Percentiles rank a stretch among this genome's conserved stretches.
phyloP scores from a whole-genome alignment of 2,797 vertebrate species.

The Anguilla marmorata region DNA sequence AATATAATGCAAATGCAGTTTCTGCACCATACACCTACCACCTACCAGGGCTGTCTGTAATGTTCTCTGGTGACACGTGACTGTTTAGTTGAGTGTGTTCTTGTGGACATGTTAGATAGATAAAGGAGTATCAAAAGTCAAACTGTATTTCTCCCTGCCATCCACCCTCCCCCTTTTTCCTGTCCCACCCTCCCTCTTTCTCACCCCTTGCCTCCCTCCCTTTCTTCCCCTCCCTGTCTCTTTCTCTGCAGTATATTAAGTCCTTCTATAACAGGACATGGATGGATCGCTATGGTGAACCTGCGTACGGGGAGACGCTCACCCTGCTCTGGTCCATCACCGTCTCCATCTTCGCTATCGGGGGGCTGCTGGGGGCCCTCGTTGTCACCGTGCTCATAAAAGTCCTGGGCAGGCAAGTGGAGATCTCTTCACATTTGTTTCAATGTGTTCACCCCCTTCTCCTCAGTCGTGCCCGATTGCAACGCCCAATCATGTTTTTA shows the following conservation, averaged over 20 bases:
- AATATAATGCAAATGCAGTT: too few relatives aligned
- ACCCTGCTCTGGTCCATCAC: conserved; percentile 91
- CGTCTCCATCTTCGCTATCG: conserved; percentile 90
- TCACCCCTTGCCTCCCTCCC: background rate
- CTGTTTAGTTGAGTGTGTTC: too few relatives aligned
- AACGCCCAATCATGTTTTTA: too few relatives aligned
- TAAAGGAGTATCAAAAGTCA: too few relatives aligned
- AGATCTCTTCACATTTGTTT: background rate
- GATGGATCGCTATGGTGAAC: conserved; percentile 73
- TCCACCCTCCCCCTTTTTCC: background rate
- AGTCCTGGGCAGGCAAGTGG: conserved; percentile 82
- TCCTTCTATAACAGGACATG: conserved; percentile 88
- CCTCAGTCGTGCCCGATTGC: too few relatives aligned
- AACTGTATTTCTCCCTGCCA: background rate
- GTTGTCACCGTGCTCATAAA: conserved; percentile 78
- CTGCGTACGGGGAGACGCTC: conserved; percentile 60
- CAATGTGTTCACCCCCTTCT: background rate
- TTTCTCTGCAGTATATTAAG: conserved; percentile 82
- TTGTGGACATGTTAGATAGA: too few relatives aligned
- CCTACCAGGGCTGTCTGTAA: background rate
- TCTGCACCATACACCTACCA: too few relatives aligned
- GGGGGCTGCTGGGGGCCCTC: conserved; percentile 85
- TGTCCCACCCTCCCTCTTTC: background rate
- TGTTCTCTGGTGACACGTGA: background rate
- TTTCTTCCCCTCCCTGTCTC: background rate